Percentiles rank a stretch among this genome's conserved stretches.
phyloP scores from a whole-genome alignment of 2,797 vertebrate species.

The Coilia nasus region DNA sequence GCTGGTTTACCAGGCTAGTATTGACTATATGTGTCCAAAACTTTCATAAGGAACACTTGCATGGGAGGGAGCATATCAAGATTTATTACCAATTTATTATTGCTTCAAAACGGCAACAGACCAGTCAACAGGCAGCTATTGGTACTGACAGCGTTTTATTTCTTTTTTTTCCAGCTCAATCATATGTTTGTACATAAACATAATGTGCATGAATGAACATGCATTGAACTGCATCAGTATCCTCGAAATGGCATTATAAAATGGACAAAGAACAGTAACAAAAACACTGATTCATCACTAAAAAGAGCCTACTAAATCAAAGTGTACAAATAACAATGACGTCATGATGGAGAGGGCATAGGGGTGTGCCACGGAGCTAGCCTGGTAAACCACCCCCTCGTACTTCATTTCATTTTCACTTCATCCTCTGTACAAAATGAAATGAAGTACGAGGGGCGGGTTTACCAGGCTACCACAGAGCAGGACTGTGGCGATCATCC shows the following conservation, averaged over 20 bases:
- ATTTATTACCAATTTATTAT: too few species aligned
- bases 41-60: too few species aligned
- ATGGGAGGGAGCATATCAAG: too few species aligned
- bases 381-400: too few species aligned
- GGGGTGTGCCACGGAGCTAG: background rate
- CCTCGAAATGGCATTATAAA: slow-evolving; percentile 16
- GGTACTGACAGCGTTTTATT: slow-evolving; percentile 19
- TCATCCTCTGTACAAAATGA: too few species aligned
- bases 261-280: slow-evolving; percentile 13
- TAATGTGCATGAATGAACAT: slow-evolving; percentile 20
- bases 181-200: slow-evolving; percentile 25
- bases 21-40: too few species aligned
- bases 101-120: background rate
- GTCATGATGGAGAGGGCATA: background rate
- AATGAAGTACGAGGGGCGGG: too few species aligned
- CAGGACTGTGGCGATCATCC: background rate
- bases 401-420: too few species aligned
- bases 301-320: slow-evolving; percentile 21
- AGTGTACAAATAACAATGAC: background rate
- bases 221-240: slow-evolving; percentile 25
- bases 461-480: too few species aligned
- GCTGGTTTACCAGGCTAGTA: too few species aligned
- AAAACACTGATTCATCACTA: slow-evolving; percentile 21
- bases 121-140: background rate
- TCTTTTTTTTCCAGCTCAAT: slow-evolving; percentile 6